A percentile compares a stretch with the other conserved stretches of the same genome.
phyloP scores from a whole-genome alignment of 2,113 vertebrate genomes.

The Plectropomus leopardus region DNA sequence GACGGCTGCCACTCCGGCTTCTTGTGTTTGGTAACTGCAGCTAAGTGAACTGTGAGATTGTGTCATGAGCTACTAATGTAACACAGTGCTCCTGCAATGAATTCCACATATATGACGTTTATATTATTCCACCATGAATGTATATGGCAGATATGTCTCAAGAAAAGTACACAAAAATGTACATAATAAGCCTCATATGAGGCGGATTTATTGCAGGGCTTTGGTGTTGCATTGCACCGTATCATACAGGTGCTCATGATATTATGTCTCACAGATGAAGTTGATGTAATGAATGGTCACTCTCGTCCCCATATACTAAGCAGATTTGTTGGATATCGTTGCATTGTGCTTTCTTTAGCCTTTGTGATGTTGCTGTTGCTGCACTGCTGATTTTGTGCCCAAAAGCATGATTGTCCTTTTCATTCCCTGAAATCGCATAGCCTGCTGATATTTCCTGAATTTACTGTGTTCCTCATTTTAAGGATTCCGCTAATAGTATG shows the following conservation, averaged over 20 bases:
- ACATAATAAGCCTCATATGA: neutral
- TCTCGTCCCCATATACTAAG: neutral
- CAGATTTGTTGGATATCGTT: neutral
- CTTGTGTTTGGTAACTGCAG: neutral
- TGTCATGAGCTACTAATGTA: neutral
- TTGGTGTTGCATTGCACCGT: neutral
- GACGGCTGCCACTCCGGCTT: slow-evolving; percentile 4
- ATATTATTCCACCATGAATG: neutral
- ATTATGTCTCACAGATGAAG: neutral
- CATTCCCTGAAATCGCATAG: neutral
- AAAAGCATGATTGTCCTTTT: neutral
- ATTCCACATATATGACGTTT: neutral
- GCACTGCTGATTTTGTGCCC: neutral
- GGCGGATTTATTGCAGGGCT: neutral
- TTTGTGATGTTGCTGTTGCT: neutral
- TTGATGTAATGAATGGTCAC: neutral
- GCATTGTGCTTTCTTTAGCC: neutral
- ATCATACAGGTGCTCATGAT: neutral
- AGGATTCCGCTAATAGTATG: slow-evolving; percentile 22
- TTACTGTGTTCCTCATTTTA: neutral
- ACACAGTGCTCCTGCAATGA: neutral
- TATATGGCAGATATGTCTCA: neutral
- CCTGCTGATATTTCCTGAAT: neutral
- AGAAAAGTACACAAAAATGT: neutral
- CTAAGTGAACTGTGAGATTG: slow-evolving; percentile 4